Evolutionary conservation across 2,113 vertebrate species (phyloP).

Genomic region (Microtus pennsylvanicus): DNA sequence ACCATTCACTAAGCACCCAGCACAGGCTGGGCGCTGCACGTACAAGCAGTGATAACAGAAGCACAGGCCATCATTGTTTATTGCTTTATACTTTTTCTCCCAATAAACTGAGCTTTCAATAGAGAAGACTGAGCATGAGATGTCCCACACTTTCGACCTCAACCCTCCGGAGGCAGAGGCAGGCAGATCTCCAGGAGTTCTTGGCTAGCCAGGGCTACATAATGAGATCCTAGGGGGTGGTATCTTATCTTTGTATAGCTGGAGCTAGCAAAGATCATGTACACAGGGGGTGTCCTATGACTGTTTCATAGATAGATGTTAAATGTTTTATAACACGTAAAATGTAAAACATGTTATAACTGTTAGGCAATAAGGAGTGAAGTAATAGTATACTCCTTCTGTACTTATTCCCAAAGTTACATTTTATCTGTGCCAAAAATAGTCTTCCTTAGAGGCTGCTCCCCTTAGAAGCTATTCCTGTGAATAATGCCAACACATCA

Average conservation of each 20-base stretch:
- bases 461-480: not conserved
- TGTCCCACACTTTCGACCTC: not conserved
- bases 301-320: not conserved
- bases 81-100: not conserved
- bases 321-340: not conserved
- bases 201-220: not conserved
- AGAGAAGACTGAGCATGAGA: not conserved
- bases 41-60: not conserved
- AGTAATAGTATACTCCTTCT: not conserved
- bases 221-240: not conserved
- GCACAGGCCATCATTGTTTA: not conserved
- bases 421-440: not conserved
- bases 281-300: not conserved
- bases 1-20: not conserved
- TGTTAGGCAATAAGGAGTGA: not conserved
- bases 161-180: not conserved
- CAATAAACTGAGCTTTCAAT: not conserved
- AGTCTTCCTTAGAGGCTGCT: not conserved
- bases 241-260: not conserved
- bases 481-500: not conserved
- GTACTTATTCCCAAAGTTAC: conserved; percentile 26
- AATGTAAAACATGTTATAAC: not conserved
- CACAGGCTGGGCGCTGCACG: not conserved
- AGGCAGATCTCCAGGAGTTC: not conserved
- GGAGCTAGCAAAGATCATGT: not conserved